These are phyloP conservation scores for Asteroscopus sphinx DNA, from an alignment of 2,888 invertebrate species.

Conservation along the genomic window DNA sequence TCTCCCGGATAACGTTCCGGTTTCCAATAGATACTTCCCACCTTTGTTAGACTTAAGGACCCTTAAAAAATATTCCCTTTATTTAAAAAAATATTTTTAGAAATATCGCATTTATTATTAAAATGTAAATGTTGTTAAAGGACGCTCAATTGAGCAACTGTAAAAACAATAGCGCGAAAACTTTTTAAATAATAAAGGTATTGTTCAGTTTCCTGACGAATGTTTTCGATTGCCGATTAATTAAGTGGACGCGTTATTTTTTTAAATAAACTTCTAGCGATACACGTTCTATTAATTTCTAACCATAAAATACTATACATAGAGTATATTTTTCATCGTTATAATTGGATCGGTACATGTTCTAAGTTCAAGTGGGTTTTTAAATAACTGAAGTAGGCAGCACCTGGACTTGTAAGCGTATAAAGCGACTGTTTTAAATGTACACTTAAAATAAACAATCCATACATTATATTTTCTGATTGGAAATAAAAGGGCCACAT, in stretches of 20 bases:
- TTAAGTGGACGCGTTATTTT: slow-evolving; percentile 47
- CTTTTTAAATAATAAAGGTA: slow-evolving; percentile 26
- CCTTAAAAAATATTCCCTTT: slow-evolving; percentile 64
- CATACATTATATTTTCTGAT: slow-evolving; percentile 29
- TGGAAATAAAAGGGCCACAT: slow-evolving; percentile 8
- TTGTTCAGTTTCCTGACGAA: slow-evolving; percentile 42
- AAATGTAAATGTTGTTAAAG: slow-evolving; percentile 35
- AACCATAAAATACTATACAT: not conserved
- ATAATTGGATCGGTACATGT: slow-evolving; percentile 53
- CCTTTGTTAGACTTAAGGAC: slow-evolving; percentile 77
- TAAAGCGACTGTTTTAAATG: slow-evolving; percentile 41
- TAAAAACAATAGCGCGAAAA: slow-evolving; percentile 51
- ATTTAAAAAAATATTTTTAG: too few species aligned
- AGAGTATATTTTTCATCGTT: slow-evolving; percentile 34
- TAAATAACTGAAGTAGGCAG: slow-evolving; percentile 54
- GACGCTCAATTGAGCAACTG: slow-evolving; percentile 77
- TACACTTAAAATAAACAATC: slow-evolving; percentile 55
- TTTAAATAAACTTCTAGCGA: slow-evolving; percentile 10
- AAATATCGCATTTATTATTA: slow-evolving; percentile 41
- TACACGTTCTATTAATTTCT: not conserved
- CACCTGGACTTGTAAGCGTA: slow-evolving; percentile 63
- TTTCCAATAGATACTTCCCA: slow-evolving; percentile 75
- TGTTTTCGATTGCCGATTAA: slow-evolving; percentile 47
- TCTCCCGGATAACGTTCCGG: slow-evolving; percentile 76
- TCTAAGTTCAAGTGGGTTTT: slow-evolving; percentile 60